Percentiles rank a stretch among this genome's conserved stretches.
Conservation (phyloP, 2,888 invertebrate species). For the Creontiades dilutus region DNA sequence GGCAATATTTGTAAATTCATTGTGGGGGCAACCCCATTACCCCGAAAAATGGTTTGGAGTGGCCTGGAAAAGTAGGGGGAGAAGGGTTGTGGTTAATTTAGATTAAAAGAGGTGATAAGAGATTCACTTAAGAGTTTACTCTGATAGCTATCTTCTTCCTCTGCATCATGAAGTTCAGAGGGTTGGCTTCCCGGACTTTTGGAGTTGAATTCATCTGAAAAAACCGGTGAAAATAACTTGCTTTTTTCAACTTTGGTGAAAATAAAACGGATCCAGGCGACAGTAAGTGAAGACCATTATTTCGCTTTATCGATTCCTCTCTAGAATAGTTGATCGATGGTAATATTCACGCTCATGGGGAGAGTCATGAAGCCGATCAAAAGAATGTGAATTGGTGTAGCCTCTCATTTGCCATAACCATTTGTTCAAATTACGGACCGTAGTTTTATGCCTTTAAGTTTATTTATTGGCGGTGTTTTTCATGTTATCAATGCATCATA, state of each 20-base stretch:
- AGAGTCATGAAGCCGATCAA: too few relatives aligned
- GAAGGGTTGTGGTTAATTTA: conserved; percentile 58
- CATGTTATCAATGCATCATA: too few relatives aligned
- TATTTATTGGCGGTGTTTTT: too few relatives aligned
- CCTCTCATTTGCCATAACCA: too few relatives aligned
- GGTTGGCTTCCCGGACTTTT: conserved; percentile 1
- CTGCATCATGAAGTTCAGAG: conserved; percentile 43
- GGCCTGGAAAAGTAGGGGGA: conserved; percentile 46
- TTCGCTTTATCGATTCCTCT: neutral
- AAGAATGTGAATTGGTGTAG: too few relatives aligned
- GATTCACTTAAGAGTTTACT: conserved; percentile 62
- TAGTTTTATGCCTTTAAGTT: too few relatives aligned
- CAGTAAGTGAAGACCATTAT: neutral
- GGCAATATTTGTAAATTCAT: conserved; percentile 58
- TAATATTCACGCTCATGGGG: too few relatives aligned
- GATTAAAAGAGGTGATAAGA: conserved; percentile 64
- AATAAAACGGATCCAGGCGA: neutral
- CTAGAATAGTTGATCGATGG: neutral
- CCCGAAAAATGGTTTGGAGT: conserved; percentile 53
- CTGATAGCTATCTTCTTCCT: conserved; percentile 56
- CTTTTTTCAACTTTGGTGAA: conserved; percentile 5
- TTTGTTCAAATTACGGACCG: too few relatives aligned
- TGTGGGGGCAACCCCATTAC: conserved; percentile 54
- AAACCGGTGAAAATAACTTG: conserved; percentile 18
- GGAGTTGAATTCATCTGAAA: conserved; percentile 36